A percentile compares a stretch with the other conserved stretches of the same genome.
Evolutionary conservation across 2,888 invertebrate genomes (phyloP).

Genomic region (Ormia ochracea): DNA sequence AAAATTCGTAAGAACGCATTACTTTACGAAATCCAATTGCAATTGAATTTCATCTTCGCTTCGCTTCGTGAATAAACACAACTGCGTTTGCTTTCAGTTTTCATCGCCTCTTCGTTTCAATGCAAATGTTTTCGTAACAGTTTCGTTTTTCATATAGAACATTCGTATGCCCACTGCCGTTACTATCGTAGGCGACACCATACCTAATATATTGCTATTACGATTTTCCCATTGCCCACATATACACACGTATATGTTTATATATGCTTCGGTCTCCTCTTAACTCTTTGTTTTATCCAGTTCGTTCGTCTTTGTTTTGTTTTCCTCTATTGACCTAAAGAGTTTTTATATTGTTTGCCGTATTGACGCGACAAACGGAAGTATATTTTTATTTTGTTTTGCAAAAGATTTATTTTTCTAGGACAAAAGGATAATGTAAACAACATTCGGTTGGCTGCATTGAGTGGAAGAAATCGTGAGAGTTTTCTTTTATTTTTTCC

Average conservation of each 20-base stretch:
- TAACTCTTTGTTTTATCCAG: neutral
- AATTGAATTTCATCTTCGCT: too few species aligned
- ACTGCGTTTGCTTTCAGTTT: neutral
- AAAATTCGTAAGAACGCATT: too few species aligned
- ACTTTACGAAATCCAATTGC: too few species aligned
- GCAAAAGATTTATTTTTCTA: neutral
- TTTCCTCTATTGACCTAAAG: neutral
- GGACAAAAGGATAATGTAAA: conserved; percentile 7
- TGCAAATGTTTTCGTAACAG: conserved; percentile 46
- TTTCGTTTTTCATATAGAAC: neutral
- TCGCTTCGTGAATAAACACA: too few species aligned
- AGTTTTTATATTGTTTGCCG: conserved; percentile 24
- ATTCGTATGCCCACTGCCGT: neutral
- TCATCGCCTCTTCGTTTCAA: neutral
- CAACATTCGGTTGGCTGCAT: neutral
- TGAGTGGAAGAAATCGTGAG: conserved; percentile 13
- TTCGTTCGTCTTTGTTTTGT: neutral
- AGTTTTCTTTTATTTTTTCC: neutral
- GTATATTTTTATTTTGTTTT: neutral
- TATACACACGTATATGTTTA: too few species aligned
- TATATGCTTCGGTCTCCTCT: neutral
- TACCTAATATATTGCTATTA: conserved; percentile 3
- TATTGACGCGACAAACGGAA: conserved; percentile 38
- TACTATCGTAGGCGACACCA: conserved; percentile 24
- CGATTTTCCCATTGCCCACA: neutral